Base-by-base conservation (phyloP, 2,113 vertebrate species). In the Daphoenositta chrysoptera region DNA sequence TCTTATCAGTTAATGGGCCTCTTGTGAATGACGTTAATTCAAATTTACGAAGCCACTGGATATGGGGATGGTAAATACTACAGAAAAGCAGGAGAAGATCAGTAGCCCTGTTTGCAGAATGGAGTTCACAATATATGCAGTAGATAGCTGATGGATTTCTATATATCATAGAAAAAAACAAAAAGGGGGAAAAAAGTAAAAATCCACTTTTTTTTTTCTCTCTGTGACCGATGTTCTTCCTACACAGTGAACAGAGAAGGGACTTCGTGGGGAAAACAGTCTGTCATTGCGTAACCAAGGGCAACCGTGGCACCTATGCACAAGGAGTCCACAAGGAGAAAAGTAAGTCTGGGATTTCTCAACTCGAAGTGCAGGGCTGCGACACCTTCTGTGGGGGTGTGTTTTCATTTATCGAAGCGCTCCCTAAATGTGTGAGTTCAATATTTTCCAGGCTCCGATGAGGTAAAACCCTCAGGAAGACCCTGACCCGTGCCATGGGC, bases 271-370 rank as follows among this genome's bases (percentile, higher is more conserved):
- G 35, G 54, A 86, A 92, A 94, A 79, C 78, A 76, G 80, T 88
- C 81, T 91, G 90, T 88, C 92, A 39, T 61, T 85, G 82, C 0
- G 9, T 94, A 88, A 92, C 17, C 42, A 92, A 88, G 90, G 85
- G 83, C 95, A 85, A 54, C 75, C 6, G 3, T 68, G 85, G 69
- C 78, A 92, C 75, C 85, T 90, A 51, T 61, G 66, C 71, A 33
- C 53, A n/a, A 22, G 69, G 64, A 94, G 54, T 24, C 68, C 40
- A 5, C 31, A 45, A 72, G 81, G 60, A 84, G 69, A 44, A 82
- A 83, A 69, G 24, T 12, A 31, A 81, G 15, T 7, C 44, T 42
- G 66, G 79, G 54, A 15, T 53, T 73, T 84, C 78, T 21, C 33
- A 42, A 76, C 37, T 28, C 45, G 6, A 44, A 91, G 63, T 10